Base-by-base conservation (phyloP, 2,888 invertebrate genomes). In the Rutpela maculata region DNA sequence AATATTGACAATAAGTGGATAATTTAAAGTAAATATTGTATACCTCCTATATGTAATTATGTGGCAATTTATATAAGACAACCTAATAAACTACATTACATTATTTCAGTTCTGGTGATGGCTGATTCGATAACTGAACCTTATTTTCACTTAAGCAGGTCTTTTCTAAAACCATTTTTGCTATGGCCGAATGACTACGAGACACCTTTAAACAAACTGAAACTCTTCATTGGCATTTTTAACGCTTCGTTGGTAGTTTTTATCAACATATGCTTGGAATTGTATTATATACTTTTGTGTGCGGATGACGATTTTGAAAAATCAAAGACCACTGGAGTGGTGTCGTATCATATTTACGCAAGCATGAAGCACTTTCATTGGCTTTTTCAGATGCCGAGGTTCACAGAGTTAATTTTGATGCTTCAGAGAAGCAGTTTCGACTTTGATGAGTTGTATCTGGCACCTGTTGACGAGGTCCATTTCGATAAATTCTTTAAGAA, bases 61-160 rank as follows among this genome's bases (percentile, higher is more conserved):
- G 31, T 35, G 6, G 7, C 31, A 3, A 7, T 9, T 3, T 35
- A 9, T 35, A 35, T 35, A 9, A 35, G 31, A 9, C 7, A 35
- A 35, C 31, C 9, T 7, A 35, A 35, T 7, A 7, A 35, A 35
- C 7, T 35, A 35, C 9, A 35, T 5, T 35, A 3, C 7, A 35
- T 35, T 35, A 60, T 7, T 60, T 19, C 12, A 15, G 15, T 26
- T 26, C 60, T 22, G 17, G 22, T 19, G 5, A 68, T 68, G 68
- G 68, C 68, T 10, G 56, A 68, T 7, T 26, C 26, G 18, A 68
- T 68, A 26, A 68, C 55, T 10, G 68, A 68, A n/a, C 68, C 68
- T 5, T 68, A 68, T 17, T 68, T 68, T 17, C 43, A n/a, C 9
- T n/a, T 68, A n/a, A 56, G 15, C 19, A 12, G 68, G 43, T 56